phyloP scores from a whole-genome alignment of 1,140 invertebrate genomes.

The Drosophila bocki region DNA sequence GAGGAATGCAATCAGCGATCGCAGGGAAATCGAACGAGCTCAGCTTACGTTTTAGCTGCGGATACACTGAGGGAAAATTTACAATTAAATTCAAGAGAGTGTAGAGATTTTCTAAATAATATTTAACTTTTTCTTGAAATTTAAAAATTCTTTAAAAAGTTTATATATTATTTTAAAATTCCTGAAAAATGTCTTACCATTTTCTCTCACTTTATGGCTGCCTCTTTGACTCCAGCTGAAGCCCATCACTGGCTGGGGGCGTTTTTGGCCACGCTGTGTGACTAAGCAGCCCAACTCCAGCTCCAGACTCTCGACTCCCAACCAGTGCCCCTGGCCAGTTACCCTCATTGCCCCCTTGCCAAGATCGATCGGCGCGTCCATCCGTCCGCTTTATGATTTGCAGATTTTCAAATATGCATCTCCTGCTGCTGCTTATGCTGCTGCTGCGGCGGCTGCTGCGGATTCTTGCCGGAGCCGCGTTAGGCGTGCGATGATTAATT shows the following conservation, averaged over 20 bases:
- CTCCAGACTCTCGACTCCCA: constrained; percentile 6
- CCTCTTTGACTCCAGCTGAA: constrained; percentile 21
- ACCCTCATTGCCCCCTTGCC: constrained; percentile 35
- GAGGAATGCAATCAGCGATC: constrained; percentile 78
- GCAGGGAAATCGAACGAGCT: constrained; percentile 67
- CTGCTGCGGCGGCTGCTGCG: constrained; percentile 6
- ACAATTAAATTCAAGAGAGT: background rate
- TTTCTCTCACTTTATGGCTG: constrained; percentile 13
- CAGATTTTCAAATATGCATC: constrained; percentile 83
- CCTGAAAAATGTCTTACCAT: too few species aligned
- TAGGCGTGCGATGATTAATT: constrained; percentile 82
- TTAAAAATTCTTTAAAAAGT: background rate
- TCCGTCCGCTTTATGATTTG: constrained; percentile 75
- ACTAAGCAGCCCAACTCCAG: constrained; percentile 58
- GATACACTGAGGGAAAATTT: constrained; percentile 9
- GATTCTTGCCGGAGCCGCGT: constrained; percentile 41
- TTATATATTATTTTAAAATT: too few species aligned
- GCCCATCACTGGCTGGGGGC: constrained; percentile 59
- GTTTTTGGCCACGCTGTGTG: constrained; percentile 70
- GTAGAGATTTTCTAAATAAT: background rate
- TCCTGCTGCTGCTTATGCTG: constrained; percentile 59
- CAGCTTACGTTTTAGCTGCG: constrained; percentile 43
- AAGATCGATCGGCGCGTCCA: constrained; percentile 46
- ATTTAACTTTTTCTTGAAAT: background rate
- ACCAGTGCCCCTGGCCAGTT: constrained; percentile 21